phyloP scores from a whole-genome alignment of 2,113 vertebrate genomes.

The Urocynchramus pylzowi region DNA sequence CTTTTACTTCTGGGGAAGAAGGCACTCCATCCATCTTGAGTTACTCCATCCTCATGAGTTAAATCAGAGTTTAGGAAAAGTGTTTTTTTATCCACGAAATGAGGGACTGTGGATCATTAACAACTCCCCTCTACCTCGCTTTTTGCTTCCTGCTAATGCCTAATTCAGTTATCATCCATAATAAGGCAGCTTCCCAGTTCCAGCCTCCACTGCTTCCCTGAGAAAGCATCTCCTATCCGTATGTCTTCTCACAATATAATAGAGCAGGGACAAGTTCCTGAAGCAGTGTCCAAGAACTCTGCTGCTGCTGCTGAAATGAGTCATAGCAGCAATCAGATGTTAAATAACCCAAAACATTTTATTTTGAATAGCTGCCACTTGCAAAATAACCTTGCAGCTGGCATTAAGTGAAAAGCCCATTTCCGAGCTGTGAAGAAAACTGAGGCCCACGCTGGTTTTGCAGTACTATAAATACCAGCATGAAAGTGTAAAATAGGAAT shows the following conservation, averaged over 20 bases:
- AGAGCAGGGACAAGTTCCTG: not conserved
- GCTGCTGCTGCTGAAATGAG: not conserved
- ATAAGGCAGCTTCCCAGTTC: not conserved
- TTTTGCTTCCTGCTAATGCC: too few relatives aligned
- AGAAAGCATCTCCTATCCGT: not conserved
- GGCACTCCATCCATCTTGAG: not conserved
- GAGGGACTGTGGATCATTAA: too few relatives aligned
- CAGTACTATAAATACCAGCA: not conserved
- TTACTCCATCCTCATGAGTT: fast-evolving
- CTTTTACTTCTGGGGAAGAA: not conserved
- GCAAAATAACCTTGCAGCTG: not conserved
- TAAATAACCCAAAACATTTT: not conserved
- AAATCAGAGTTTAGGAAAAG: not conserved
- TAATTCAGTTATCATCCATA: not conserved
- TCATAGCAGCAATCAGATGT: not conserved
- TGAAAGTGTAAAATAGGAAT: not conserved
- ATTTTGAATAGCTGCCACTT: not conserved
- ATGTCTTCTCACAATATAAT: not conserved
- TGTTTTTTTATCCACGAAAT: not conserved
- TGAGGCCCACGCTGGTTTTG: not conserved
- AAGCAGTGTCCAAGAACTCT: not conserved
- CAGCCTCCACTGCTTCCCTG: not conserved
- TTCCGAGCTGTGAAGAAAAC: not conserved
- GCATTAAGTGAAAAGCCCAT: not conserved
- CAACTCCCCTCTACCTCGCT: fast-evolving